Conservation (phyloP, 1,140 invertebrate species). For the Elymnias hypermnestra region DNA sequence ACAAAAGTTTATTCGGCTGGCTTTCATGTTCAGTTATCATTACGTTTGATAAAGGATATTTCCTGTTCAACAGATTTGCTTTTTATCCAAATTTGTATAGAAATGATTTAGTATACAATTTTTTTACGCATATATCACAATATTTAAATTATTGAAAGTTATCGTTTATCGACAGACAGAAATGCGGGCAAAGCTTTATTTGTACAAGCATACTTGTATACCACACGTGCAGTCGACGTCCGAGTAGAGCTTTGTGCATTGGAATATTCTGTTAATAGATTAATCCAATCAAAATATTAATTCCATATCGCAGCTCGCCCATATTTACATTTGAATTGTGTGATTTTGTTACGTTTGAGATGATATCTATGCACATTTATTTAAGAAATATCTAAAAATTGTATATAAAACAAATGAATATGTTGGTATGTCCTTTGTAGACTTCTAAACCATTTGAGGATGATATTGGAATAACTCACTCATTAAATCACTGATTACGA, state of each 20-base stretch:
- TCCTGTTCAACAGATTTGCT: background rate
- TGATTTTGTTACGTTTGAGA: conserved; percentile 50
- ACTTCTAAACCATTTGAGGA: too few species aligned
- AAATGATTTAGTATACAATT: background rate
- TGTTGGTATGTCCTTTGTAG: too few species aligned
- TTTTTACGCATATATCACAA: conserved; percentile 2
- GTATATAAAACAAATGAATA: too few species aligned
- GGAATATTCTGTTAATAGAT: conserved; percentile 66
- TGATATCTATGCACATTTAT: conserved; percentile 19
- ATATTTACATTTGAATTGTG: conserved; percentile 64
- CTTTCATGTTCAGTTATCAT: background rate
- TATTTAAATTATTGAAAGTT: conserved; percentile 1
- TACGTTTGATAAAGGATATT: background rate
- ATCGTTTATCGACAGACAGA: conserved; percentile 9
- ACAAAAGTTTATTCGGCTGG: too few species aligned
- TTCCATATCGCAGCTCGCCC: conserved; percentile 53
- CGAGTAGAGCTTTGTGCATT: conserved; percentile 42
- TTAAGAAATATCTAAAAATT: too few species aligned
- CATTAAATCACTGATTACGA: too few species aligned
- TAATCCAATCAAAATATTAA: conserved; percentile 73
- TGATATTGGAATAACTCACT: too few species aligned
- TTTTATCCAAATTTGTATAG: background rate
- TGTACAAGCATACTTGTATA: conserved; percentile 10
- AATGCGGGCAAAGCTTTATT: conserved; percentile 3
- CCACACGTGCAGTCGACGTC: conserved; percentile 16